Conservation (phyloP, 2,888 invertebrate species). For the Scaptomyza cyrtandrae region DNA sequence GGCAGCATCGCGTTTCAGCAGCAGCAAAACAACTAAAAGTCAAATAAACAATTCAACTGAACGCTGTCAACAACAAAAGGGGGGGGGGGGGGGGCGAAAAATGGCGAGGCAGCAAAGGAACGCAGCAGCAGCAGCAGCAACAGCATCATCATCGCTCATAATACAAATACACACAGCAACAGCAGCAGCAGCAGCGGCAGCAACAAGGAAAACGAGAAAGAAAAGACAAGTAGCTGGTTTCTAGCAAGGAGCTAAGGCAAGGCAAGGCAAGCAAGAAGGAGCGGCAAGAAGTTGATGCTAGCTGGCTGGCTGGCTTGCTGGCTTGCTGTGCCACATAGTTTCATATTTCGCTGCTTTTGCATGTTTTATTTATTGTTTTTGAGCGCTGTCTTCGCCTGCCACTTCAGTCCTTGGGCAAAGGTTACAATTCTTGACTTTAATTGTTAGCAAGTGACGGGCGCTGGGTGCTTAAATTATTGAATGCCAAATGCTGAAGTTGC, state of each 20-base stretch:
- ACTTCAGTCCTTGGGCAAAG: constrained; percentile 46
- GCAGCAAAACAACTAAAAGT: constrained; percentile 74
- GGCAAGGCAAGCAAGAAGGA: constrained; percentile 1
- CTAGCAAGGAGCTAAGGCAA: constrained; percentile 8
- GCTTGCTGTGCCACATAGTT: constrained; percentile 63
- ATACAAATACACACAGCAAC: constrained; percentile 40
- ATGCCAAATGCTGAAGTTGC: constrained; percentile 48
- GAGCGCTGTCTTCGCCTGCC: constrained; percentile 26
- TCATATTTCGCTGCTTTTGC: constrained; percentile 72
- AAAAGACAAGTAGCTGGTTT: constrained; percentile 29
- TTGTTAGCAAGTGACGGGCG: constrained; percentile 72
- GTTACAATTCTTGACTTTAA: constrained; percentile 77
- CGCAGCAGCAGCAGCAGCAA: constrained; percentile 12
- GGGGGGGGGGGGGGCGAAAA: too few species aligned
- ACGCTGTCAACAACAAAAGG: constrained; percentile 65
- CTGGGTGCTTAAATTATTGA: constrained; percentile 68
- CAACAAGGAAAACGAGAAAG: not conserved
- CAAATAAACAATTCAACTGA: constrained; percentile 81
- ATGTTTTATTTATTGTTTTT: constrained; percentile 69
- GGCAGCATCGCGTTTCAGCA: constrained; percentile 5
- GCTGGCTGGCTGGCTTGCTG: not conserved
- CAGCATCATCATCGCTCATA: constrained; percentile 64
- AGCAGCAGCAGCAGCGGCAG: constrained; percentile 8
- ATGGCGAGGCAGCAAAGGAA: constrained; percentile 1
- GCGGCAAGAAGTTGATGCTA: not conserved